phyloP scores from a whole-genome alignment of 2,797 vertebrate species.

The Sternarchorhynchus goeldii region DNA sequence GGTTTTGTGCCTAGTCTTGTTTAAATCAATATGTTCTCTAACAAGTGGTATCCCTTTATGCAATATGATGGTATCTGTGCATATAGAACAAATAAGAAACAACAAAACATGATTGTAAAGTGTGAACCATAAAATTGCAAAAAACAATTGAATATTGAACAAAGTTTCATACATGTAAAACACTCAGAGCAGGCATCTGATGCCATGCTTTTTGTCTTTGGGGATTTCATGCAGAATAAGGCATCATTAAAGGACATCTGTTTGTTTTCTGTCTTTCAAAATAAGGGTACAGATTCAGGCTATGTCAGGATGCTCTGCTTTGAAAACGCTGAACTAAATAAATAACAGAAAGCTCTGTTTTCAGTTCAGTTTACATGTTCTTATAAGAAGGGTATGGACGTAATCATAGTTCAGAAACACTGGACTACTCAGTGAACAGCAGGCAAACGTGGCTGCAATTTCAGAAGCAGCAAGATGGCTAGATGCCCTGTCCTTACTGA shows the following conservation, averaged over 20 bases:
- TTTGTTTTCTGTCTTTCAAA: constrained; percentile 34
- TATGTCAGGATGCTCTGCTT: background rate
- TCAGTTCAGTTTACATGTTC: constrained; percentile 10
- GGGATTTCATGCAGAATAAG: constrained; percentile 40
- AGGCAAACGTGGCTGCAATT: too few species aligned
- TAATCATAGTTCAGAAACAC: too few species aligned
- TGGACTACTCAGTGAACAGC: too few species aligned
- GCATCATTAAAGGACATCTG: constrained; percentile 55
- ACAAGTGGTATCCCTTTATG: too few species aligned
- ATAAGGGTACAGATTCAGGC: constrained; percentile 36
- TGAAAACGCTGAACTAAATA: constrained; percentile 11
- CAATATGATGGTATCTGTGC: too few species aligned
- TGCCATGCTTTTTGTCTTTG: constrained; percentile 26
- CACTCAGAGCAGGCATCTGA: constrained; percentile 57
- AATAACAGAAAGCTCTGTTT: background rate
- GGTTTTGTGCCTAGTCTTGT: too few species aligned
- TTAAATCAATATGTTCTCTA: background rate
- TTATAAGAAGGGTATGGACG: constrained; percentile 4
- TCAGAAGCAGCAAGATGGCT: too few species aligned
- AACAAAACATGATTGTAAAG: background rate
- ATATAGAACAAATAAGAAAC: constrained; percentile 34
- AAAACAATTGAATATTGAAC: constrained; percentile 55
- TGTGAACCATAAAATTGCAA: constrained; percentile 35
- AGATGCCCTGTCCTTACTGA: too few species aligned
- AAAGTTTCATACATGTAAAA: constrained; percentile 52